These are phyloP conservation scores for Cheilosia grossa DNA, from an alignment of 2,888 invertebrate genomes.

Conservation along the genomic window DNA sequence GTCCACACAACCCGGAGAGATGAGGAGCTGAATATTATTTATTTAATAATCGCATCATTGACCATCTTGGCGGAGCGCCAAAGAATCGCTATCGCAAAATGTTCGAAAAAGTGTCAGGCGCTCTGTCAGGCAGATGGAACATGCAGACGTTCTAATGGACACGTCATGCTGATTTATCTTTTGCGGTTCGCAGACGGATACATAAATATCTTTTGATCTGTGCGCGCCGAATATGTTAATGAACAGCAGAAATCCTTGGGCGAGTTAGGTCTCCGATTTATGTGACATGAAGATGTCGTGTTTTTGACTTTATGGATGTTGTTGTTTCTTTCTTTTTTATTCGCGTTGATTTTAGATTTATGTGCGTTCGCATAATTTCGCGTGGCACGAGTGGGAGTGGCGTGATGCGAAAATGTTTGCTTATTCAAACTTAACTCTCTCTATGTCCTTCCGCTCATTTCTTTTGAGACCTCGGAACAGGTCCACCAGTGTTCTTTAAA, in stretches of 20 bases:
- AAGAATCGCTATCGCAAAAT: constrained; percentile 51
- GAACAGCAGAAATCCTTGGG: constrained; percentile 58
- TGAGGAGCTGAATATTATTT: constrained; percentile 30
- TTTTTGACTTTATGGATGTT: neutral
- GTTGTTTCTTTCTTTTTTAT: neutral
- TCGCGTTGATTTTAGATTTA: constrained; percentile 18
- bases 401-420: constrained; percentile 33
- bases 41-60: constrained; percentile 36
- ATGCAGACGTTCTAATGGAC: constrained; percentile 60
- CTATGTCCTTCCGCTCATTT: no score
- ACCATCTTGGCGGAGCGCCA: constrained; percentile 57
- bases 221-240: constrained; percentile 52
- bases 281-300: constrained; percentile 29
- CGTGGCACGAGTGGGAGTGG: constrained; percentile 51
- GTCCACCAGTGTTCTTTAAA: no score
- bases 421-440: neutral
- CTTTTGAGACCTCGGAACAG: no score
- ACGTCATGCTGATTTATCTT: constrained; percentile 66
- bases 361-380: constrained; percentile 31
- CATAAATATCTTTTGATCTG: constrained; percentile 68
- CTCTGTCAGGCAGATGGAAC: constrained; percentile 59
- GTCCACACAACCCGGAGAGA: neutral
- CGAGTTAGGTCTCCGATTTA: constrained; percentile 49
- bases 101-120: constrained; percentile 43
- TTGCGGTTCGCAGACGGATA: constrained; percentile 52